phyloP scores from a whole-genome alignment of 92 coral and sea anemone genomes.

The Parazoanthus swiftii region DNA sequence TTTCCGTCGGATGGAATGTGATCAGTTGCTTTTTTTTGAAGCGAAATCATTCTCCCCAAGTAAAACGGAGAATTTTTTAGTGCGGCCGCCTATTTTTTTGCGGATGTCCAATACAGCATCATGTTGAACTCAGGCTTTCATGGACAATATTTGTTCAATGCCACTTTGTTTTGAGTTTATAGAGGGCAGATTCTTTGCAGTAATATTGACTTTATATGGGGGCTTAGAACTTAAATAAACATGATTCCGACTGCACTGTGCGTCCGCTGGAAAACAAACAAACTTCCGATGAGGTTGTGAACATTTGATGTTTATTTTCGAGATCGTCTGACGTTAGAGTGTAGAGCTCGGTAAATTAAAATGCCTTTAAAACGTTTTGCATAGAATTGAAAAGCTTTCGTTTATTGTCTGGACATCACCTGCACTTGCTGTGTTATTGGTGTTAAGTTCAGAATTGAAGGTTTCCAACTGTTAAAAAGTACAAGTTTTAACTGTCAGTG shows the following conservation, averaged over 20 bases:
- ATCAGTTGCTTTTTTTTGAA: background rate
- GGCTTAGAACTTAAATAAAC: background rate
- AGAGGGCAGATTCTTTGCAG: background rate
- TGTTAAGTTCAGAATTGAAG: too few relatives aligned
- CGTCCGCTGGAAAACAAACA: background rate
- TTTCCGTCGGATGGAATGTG: constrained; percentile 23
- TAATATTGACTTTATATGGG: background rate
- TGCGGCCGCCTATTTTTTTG: background rate
- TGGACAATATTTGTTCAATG: background rate
- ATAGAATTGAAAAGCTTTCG: too few relatives aligned
- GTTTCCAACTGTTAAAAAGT: too few relatives aligned
- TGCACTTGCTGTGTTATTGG: too few relatives aligned
- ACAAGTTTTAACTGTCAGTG: too few relatives aligned
- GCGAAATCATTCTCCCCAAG: background rate
- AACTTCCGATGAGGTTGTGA: background rate
- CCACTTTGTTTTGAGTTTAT: background rate
- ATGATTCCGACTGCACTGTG: background rate
- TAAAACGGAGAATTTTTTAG: background rate
- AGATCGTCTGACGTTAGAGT: too few relatives aligned
- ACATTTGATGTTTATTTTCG: background rate
- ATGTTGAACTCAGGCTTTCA: background rate
- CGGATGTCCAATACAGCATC: background rate
- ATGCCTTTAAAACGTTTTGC: too few relatives aligned
- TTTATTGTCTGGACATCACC: too few relatives aligned
- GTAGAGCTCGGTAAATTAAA: background rate